Conservation (phyloP, 2,797 vertebrate species). For the Tiaroga cobitis region DNA sequence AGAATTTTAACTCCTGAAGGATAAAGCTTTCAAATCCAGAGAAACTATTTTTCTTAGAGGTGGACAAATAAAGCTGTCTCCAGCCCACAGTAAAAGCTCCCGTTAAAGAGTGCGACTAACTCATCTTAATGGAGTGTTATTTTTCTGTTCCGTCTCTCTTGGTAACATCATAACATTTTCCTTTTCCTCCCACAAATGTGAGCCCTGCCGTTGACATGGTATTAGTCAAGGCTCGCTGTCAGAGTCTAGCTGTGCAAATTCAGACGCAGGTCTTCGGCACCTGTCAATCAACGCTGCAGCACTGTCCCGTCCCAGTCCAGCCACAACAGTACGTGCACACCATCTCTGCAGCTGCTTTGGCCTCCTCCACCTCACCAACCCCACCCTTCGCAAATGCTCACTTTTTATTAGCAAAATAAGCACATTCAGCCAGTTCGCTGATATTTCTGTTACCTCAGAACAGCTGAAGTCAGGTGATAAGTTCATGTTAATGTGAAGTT, state of each 20-base stretch:
- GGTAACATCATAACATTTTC: conserved; percentile 65
- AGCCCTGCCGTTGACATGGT: conserved; percentile 55
- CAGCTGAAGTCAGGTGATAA: conserved; percentile 30
- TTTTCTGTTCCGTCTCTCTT: conserved; percentile 61
- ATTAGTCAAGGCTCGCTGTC: conserved; percentile 57
- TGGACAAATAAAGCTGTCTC: conserved; percentile 40
- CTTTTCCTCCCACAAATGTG: conserved; percentile 56
- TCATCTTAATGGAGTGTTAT: conserved; percentile 59
- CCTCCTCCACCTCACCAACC: conserved; percentile 19
- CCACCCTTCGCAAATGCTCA: conserved; percentile 6
- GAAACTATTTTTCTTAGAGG: conserved; percentile 40
- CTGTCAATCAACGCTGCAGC: conserved; percentile 54
- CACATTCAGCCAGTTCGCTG: background rate
- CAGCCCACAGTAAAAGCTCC: conserved; percentile 33
- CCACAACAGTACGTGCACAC: conserved; percentile 40
- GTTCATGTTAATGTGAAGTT: conserved; percentile 52
- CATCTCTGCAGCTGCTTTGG: conserved; percentile 51
- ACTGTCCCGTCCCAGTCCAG: conserved; percentile 19
- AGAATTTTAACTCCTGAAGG: conserved; percentile 19
- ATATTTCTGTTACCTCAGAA: background rate
- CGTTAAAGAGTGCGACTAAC: conserved; percentile 46
- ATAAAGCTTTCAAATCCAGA: conserved; percentile 43
- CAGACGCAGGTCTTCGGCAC: conserved; percentile 44
- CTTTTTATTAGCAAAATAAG: conserved; percentile 31
- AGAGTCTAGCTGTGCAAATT: conserved; percentile 50